Base-by-base conservation (phyloP, 35 echinoderm and acorn worm species). In the Strongylocentrotus purpuratus region DNA sequence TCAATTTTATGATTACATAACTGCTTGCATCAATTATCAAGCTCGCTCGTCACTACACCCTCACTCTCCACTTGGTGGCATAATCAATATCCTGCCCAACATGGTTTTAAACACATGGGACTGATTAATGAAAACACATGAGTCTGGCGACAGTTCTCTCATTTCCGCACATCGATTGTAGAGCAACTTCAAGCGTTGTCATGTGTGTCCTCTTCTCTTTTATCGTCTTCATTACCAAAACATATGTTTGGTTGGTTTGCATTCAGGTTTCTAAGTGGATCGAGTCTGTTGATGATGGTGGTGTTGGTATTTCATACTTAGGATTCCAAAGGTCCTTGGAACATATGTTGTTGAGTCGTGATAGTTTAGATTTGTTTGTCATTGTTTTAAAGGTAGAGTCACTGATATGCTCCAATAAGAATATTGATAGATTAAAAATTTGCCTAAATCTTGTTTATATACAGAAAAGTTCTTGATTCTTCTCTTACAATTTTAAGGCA, bases 91-190 rank as follows among this genome's bases (percentile, higher is more conserved):
- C 4, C 28, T 78, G 2, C 7, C 65, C 65, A 78, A 78, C 65
- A 78, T 78, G 6, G 28, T 78, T 78, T 78, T n/a, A 78, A 28
- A 5, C 18, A 78, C 65, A 78, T 78, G 65, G 65, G 65, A 78
- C 65, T 78, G 65, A 78, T 78, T 78, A 78, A 78, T 78, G 65
- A 78, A 78, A 78, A 78, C 65, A 78, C 65, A 78, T 78, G 65
- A 78, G 65, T 18, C 65, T 78, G 65, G 65, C 65, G 65, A 28
- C 65, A 78, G 65, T 78, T 78, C n/a, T 78, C 65, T 78, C 65
- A 78, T 78, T 78, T 78, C 65, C 65, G 18, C 25, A 78, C 20
- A 78, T 78, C 65, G 65, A 78, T 78, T 78, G 20, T 28, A 22
- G 65, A 78, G 22, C 28, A 78, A 78, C 20, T 28, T n/a, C 65